phyloP scores from a whole-genome alignment of 2,888 invertebrate genomes.

The Heliconius ismenius region DNA sequence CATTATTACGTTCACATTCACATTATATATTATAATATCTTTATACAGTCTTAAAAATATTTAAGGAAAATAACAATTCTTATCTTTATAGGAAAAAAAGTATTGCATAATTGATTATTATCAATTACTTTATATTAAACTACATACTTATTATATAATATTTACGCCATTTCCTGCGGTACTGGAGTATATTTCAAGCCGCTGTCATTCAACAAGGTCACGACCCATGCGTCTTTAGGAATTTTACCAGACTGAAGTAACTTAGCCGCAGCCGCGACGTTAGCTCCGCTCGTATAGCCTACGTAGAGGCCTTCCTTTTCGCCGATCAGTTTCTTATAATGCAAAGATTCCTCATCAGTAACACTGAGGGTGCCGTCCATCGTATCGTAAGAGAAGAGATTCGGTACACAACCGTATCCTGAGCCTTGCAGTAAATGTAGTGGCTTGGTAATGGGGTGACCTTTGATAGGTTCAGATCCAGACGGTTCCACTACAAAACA shows the following conservation, averaged over 20 bases:
- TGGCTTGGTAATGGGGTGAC: conserved; percentile 68
- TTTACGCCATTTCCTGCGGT: conserved; percentile 50
- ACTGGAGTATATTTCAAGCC: conserved; percentile 74
- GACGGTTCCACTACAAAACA: conserved; percentile 70
- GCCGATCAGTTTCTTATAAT: conserved; percentile 66
- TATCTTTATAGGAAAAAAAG: not conserved
- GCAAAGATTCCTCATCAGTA: conserved; percentile 66
- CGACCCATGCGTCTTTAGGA: conserved; percentile 71
- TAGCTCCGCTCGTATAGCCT: conserved; percentile 75
- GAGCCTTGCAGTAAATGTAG: conserved; percentile 74
- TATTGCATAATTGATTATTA: not conserved
- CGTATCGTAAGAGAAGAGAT: conserved; percentile 65
- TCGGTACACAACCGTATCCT: conserved; percentile 71
- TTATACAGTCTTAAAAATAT: conserved; percentile 11
- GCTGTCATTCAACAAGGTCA: conserved; percentile 67
- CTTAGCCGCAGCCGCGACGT: conserved; percentile 72
- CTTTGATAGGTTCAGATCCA: conserved; percentile 71
- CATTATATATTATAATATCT: not conserved
- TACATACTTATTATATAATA: not conserved
- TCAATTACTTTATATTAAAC: not conserved
- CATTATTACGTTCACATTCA: not conserved
- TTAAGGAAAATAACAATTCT: conserved; percentile 9
- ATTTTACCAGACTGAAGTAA: conserved; percentile 66
- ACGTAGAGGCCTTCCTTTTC: conserved; percentile 73
- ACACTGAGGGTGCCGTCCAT: conserved; percentile 71